Evolutionary conservation across 2,888 invertebrate species (phyloP).

Genomic region (Rutpela maculata): DNA sequence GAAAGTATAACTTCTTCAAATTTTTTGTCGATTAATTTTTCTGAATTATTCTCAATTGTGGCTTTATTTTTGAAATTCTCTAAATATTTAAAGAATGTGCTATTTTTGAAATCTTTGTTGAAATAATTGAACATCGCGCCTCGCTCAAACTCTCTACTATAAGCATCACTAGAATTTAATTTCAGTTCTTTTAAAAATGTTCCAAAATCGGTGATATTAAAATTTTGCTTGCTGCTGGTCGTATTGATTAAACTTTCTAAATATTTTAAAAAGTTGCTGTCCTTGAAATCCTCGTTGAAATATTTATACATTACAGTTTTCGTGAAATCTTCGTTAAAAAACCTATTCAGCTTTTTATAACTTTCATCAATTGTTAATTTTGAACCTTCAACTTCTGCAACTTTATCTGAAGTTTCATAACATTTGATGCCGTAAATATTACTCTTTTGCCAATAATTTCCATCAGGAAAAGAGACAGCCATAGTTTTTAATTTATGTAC

Average conservation of each 20-base stretch:
- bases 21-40: constrained; percentile 2
- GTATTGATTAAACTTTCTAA: constrained; percentile 9
- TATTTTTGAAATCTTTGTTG: constrained; percentile 26
- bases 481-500: constrained; percentile 1
- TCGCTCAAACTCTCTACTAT: constrained; percentile 1
- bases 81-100: constrained; percentile 31
- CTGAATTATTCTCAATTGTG: not conserved
- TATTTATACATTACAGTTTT: constrained; percentile 25
- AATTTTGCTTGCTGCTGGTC: not conserved
- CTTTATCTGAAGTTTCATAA: not conserved
- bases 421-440: constrained; percentile 40
- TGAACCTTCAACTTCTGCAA: not conserved
- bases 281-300: constrained; percentile 21
- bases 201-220: not conserved
- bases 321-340: constrained; percentile 24
- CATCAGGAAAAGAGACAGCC: constrained; percentile 1
- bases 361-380: not conserved
- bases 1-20: not conserved
- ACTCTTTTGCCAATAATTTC: constrained; percentile 18
- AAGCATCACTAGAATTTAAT: not conserved
- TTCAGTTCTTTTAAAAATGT: not conserved
- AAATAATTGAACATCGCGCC: constrained; percentile 23
- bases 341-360: not conserved
- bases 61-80: not conserved
- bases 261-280: constrained; percentile 23